phyloP scores from a whole-genome alignment of 2,888 invertebrate genomes.

The Diachrysia chrysitis region DNA sequence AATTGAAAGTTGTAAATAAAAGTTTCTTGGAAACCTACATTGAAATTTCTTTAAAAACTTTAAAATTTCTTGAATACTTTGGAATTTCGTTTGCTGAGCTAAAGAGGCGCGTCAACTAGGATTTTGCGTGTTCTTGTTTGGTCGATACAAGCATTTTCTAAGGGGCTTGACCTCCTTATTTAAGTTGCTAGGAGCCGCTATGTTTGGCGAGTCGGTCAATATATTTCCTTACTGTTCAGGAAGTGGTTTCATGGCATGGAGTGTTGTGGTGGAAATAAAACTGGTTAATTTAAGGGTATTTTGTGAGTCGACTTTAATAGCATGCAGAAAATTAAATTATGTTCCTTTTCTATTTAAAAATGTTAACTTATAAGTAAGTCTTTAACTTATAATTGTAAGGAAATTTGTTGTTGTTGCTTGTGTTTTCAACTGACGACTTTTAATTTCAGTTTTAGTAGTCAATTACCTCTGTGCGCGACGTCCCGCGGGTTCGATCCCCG shows the following conservation, averaged over 20 bases:
- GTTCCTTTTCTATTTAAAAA: no score
- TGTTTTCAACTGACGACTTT: no score
- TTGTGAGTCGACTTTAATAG: neutral
- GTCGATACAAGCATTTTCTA: slow-evolving; percentile 36
- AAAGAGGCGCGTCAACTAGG: slow-evolving; percentile 9
- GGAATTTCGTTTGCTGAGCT: slow-evolving; percentile 4
- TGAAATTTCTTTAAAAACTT: neutral
- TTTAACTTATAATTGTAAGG: no score
- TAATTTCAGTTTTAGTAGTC: no score
- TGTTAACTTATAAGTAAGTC: no score
- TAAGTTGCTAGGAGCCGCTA: slow-evolving; percentile 21
- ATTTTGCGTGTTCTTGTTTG: slow-evolving; percentile 36
- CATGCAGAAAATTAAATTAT: neutral
- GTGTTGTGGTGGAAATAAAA: slow-evolving; percentile 8
- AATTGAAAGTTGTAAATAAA: neutral
- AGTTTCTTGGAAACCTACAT: neutral
- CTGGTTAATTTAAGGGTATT: neutral
- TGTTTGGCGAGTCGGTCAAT: slow-evolving; percentile 39
- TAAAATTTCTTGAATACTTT: neutral
- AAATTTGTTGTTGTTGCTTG: no score
- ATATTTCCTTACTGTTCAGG: slow-evolving; percentile 37
- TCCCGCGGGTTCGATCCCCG: no score
- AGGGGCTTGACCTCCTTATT: slow-evolving; percentile 46
- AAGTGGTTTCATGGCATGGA: slow-evolving; percentile 27
- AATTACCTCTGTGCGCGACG: no score